Conservation (phyloP, 2,888 invertebrate species). For the Desoria tigrina region DNA sequence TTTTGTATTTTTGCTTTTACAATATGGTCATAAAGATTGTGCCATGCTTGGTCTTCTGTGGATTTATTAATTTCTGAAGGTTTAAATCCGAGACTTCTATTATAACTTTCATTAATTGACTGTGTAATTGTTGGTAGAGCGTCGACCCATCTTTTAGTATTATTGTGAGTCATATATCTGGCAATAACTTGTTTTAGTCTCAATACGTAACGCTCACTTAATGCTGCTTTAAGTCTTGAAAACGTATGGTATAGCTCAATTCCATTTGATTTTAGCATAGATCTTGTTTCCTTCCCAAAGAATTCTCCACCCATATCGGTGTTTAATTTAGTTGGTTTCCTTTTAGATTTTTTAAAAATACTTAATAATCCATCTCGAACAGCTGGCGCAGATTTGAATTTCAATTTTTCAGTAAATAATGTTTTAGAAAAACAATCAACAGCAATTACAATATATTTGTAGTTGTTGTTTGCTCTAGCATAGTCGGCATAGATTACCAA, state of each 20-base stretch:
- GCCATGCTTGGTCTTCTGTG: slow-evolving; percentile 2
- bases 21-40: slow-evolving; percentile 5
- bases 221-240: neutral
- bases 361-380: neutral
- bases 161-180: slow-evolving; percentile 3
- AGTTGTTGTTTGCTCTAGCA: neutral
- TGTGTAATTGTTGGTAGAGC: neutral
- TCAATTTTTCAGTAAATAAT: neutral
- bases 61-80: neutral
- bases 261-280: neutral
- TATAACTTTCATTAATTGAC: neutral
- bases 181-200: neutral
- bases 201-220: neutral
- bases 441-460: neutral
- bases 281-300: neutral
- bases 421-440: neutral
- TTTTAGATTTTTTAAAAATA: slow-evolving; percentile 9
- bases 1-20: neutral
- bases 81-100: neutral
- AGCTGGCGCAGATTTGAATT: neutral
- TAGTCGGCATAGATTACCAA: neutral
- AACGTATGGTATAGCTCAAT: slow-evolving; percentile 1
- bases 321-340: neutral
- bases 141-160: slow-evolving; percentile 6
- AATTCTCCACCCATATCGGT: neutral